phyloP scores from a whole-genome alignment of 2,113 vertebrate species.

The Eurypyga helias region DNA sequence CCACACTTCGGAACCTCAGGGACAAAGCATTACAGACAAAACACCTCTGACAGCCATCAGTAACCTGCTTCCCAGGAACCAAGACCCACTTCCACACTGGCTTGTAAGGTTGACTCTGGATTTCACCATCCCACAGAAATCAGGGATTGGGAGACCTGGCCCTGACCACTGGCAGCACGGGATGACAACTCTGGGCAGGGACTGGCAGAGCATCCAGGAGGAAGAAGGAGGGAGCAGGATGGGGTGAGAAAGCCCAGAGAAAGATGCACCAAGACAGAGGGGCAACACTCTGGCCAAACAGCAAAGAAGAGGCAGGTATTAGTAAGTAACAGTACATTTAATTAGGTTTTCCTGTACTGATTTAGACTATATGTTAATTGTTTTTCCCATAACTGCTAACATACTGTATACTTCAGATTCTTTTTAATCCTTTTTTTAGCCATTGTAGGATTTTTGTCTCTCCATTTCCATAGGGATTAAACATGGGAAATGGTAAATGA shows the following conservation, averaged over 20 bases:
- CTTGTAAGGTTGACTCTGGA: background rate
- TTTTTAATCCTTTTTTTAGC: background rate
- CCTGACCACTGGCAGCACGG: accelerated
- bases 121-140: background rate
- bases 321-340: background rate
- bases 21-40: background rate
- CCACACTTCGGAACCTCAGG: background rate
- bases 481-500: background rate
- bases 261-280: background rate
- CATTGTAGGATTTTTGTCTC: background rate
- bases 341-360: background rate
- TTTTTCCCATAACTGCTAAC: background rate
- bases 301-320: background rate
- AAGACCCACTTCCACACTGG: accelerated
- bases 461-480: background rate
- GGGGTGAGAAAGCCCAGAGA: background rate
- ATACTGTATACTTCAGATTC: background rate
- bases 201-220: accelerated
- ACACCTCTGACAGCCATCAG: background rate
- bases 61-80: background rate
- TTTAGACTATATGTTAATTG: background rate
- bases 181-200: background rate
- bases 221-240: background rate
- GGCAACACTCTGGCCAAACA: background rate
- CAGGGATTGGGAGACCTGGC: accelerated